Evolutionary conservation across 2,113 vertebrate species (phyloP).

Genomic region (Gymnorhina tibicen): DNA sequence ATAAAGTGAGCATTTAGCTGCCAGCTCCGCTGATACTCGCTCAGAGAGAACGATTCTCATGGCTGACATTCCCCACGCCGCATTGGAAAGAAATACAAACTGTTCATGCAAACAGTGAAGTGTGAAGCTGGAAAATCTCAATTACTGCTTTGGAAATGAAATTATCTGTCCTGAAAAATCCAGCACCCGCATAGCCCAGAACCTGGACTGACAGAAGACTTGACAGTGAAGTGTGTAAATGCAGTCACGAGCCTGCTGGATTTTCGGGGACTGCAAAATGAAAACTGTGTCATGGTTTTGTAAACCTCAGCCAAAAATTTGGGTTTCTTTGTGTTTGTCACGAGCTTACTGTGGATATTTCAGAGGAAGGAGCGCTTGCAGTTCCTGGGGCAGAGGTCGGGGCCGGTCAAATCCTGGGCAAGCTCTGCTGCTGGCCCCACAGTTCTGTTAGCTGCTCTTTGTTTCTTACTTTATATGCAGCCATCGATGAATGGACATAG

Average conservation of each 20-base stretch:
- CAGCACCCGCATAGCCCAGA: not conserved
- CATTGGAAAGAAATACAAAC: not conserved
- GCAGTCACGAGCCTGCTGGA: not conserved
- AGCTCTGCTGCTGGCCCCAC: not conserved
- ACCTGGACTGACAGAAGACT: not conserved
- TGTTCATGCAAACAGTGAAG: not conserved
- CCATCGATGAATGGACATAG: not conserved
- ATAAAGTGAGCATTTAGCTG: not conserved
- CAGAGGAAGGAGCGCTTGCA: not conserved
- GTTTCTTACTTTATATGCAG: not conserved
- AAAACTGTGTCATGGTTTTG: not conserved
- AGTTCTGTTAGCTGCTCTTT: not conserved
- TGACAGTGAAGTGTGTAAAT: not conserved
- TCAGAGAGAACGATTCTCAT: not conserved
- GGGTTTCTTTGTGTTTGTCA: rapidly evolving
- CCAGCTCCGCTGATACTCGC: not conserved
- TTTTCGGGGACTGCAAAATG: not conserved
- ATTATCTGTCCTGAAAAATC: not conserved
- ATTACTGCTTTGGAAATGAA: not conserved
- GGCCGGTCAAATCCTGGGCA: not conserved
- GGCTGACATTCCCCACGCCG: not conserved
- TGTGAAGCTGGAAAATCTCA: not conserved
- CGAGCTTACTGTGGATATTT: not conserved
- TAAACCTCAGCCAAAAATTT: not conserved
- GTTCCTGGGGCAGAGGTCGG: not conserved